These are phyloP conservation scores for Psophia crepitans DNA, from an alignment of 2,113 vertebrate species.

Conservation along the genomic window DNA sequence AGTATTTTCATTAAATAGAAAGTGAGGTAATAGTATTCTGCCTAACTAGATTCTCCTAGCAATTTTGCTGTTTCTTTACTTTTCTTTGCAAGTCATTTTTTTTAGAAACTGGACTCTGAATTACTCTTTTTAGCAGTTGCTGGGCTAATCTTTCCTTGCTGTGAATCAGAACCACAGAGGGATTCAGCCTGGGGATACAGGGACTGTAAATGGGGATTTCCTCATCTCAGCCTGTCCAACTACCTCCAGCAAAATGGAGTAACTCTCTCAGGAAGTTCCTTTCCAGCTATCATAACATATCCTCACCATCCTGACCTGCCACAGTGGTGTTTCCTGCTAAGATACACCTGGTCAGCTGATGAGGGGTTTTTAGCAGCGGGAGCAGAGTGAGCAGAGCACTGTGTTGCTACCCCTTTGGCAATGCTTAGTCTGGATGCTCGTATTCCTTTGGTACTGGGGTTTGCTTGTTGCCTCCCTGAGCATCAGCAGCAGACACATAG, in stretches of 20 bases:
- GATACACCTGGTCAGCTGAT: not conserved
- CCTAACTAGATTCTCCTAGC: not conserved
- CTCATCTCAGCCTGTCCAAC: not conserved
- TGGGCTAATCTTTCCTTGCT: not conserved
- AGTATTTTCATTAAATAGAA: not conserved
- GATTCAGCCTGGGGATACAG: not conserved
- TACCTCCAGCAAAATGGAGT: not conserved
- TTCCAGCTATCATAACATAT: conserved; percentile 22
- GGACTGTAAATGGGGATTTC: conserved; percentile 9
- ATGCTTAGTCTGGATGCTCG: not conserved
- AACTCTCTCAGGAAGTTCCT: not conserved
- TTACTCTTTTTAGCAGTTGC: not conserved
- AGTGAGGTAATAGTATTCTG: not conserved
- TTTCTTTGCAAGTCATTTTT: not conserved
- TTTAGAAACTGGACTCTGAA: not conserved
- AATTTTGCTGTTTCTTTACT: not conserved
- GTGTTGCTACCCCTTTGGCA: not conserved
- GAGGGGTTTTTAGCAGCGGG: not conserved
- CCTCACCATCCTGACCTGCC: rapidly evolving
- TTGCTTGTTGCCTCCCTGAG: not conserved
- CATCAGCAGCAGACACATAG: not conserved
- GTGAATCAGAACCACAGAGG: not conserved
- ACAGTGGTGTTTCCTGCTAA: not conserved
- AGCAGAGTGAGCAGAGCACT: not conserved
- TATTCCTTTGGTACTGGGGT: not conserved